Evolutionary conservation across 2,888 invertebrate species (phyloP).

Genomic region (Dichetophora obliterata): DNA sequence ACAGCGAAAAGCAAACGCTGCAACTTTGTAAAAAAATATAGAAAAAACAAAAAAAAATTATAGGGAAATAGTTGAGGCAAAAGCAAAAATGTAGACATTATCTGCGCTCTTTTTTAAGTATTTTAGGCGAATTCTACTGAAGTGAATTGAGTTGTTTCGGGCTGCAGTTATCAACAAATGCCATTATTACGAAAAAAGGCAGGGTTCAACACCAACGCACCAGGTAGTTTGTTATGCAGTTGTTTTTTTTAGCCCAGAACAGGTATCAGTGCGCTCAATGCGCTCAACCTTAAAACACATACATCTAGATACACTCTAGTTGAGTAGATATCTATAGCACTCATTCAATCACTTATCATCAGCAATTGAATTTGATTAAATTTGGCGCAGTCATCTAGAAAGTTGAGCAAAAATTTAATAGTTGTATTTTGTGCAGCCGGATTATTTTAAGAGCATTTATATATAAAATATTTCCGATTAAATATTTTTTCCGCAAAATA

Average conservation of each 20-base stretch:
- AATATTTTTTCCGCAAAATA: not conserved
- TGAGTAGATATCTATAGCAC: too few relatives aligned
- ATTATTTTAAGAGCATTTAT: too few relatives aligned
- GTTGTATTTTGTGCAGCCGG: too few relatives aligned
- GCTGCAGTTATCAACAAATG: slow-evolving; percentile 4
- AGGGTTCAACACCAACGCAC: not conserved
- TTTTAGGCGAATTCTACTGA: not conserved
- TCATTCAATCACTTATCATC: too few relatives aligned
- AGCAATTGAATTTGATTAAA: too few relatives aligned
- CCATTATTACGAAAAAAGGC: not conserved
- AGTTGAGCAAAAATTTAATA: too few relatives aligned
- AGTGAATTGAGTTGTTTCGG: not conserved
- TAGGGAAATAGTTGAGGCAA: not conserved
- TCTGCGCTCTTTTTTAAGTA: not conserved
- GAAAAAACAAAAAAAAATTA: not conserved
- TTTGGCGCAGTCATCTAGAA: too few relatives aligned
- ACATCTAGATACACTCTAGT: too few relatives aligned
- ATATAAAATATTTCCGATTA: slow-evolving; percentile 4
- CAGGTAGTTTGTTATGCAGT: too few relatives aligned
- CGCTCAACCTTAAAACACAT: too few relatives aligned
- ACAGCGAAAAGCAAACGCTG: not conserved
- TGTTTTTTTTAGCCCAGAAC: too few relatives aligned
- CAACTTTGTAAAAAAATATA: not conserved
- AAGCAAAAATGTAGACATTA: not conserved
- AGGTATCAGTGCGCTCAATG: too few relatives aligned